These are phyloP conservation scores for Stictocephala bisonia DNA, from an alignment of 2,888 invertebrate genomes.

Conservation along the genomic window DNA sequence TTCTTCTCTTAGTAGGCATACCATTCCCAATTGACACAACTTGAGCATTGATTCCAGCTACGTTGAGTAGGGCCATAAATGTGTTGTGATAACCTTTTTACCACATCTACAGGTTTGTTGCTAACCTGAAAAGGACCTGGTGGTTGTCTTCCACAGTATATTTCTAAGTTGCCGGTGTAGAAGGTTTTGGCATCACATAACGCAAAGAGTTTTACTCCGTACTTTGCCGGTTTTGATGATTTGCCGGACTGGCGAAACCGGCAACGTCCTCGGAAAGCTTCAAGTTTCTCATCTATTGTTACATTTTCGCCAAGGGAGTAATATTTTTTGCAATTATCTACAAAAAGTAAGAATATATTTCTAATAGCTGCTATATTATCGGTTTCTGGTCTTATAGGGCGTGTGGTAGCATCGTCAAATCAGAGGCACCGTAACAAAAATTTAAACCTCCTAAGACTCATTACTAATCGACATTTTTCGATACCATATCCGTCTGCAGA, in stretches of 20 bases:
- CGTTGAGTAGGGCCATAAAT: conserved; percentile 49
- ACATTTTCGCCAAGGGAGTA: conserved; percentile 52
- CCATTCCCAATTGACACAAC: conserved; percentile 46
- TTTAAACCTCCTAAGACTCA: conserved; percentile 41
- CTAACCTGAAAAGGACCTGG: conserved; percentile 49
- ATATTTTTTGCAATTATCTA: conserved; percentile 58
- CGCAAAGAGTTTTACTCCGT: conserved; percentile 61
- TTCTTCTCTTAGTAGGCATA: conserved; percentile 34
- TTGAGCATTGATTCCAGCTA: conserved; percentile 52
- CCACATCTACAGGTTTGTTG: conserved; percentile 49
- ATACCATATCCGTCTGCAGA: too few relatives aligned
- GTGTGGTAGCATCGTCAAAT: conserved; percentile 45
- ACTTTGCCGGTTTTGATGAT: conserved; percentile 61
- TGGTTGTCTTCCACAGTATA: conserved; percentile 53
- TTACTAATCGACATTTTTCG: conserved; percentile 40
- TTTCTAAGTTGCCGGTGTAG: conserved; percentile 53
- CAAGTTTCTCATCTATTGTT: conserved; percentile 59
- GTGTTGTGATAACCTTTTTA: conserved; percentile 48
- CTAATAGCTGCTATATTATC: conserved; percentile 58
- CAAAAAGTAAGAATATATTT: conserved; percentile 59
- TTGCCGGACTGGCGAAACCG: conserved; percentile 58
- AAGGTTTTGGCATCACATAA: conserved; percentile 49
- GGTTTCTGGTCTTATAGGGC: conserved; percentile 54
- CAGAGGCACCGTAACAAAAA: conserved; percentile 36
- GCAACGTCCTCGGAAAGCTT: conserved; percentile 58